A percentile compares a stretch with the other conserved stretches of the same genome.
Conservation (phyloP, 1,140 invertebrate species). For the Liolophura sinensis region DNA sequence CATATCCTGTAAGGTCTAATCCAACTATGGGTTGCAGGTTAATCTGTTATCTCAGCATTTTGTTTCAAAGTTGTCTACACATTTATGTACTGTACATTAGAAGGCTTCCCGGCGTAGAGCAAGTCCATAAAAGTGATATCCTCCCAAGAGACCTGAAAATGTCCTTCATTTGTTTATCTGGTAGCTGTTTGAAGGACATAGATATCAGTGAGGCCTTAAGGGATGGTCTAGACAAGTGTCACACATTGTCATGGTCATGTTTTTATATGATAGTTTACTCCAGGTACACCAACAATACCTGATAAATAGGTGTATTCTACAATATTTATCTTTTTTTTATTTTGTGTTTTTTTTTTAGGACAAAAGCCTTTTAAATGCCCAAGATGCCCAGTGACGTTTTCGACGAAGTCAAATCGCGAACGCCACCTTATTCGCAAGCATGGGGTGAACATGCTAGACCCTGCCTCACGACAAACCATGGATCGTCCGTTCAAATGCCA, state of each 20-base stretch:
- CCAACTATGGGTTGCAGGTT: no score
- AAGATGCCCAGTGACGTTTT: slow-evolving; percentile 88
- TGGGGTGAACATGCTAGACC: slow-evolving; percentile 56
- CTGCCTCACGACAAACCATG: slow-evolving; percentile 50
- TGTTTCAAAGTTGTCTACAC: no score
- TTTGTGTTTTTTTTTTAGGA: slow-evolving; percentile 63
- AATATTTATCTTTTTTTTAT: neutral
- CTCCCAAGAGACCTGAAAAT: no score
- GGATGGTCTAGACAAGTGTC: neutral
- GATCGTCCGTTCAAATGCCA: slow-evolving; percentile 84
- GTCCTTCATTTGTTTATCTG: no score
- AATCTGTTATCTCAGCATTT: no score
- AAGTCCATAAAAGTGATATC: no score
- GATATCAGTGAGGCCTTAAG: no score
- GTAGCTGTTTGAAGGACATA: no score
- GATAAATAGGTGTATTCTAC: no score
- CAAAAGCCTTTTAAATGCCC: slow-evolving; percentile 95
- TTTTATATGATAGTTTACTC: neutral
- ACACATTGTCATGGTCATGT: neutral
- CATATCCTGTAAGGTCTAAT: no score
- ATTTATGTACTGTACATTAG: no score
- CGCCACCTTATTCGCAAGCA: slow-evolving; percentile 90
- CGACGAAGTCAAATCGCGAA: slow-evolving; percentile 96
- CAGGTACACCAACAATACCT: neutral
- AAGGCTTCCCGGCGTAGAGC: no score